Evolutionary conservation across 2,888 invertebrate species (phyloP).

Genomic region (Morinoia aosen): DNA sequence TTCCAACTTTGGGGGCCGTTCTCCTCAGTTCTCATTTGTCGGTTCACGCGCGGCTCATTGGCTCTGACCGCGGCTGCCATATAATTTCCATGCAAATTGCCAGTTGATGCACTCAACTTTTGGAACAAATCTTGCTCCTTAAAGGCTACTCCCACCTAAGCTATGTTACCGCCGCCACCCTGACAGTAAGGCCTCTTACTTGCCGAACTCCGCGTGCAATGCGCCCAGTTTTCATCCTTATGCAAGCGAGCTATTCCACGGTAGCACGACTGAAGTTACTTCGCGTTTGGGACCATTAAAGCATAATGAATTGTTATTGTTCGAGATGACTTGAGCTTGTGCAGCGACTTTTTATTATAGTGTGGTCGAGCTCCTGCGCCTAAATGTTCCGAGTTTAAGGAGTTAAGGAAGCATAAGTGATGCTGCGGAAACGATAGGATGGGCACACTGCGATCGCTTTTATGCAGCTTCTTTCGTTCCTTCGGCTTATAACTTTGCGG

Average conservation of each 20-base stretch:
- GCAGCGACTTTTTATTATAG: constrained; percentile 52
- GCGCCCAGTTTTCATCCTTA: constrained; percentile 47
- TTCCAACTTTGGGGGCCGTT: not conserved
- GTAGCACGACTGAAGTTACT: constrained; percentile 39
- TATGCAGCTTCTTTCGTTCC: constrained; percentile 1
- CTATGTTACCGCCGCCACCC: not conserved
- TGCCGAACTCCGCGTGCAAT: constrained; percentile 23
- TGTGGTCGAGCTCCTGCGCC: constrained; percentile 26
- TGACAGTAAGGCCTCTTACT: not conserved
- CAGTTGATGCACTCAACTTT: constrained; percentile 52
- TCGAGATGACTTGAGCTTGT: constrained; percentile 51
- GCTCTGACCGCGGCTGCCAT: constrained; percentile 15
- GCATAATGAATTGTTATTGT: constrained; percentile 53
- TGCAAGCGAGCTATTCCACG: constrained; percentile 39
- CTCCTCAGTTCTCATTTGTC: constrained; percentile 51
- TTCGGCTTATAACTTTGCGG: not conserved
- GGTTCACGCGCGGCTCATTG: constrained; percentile 40
- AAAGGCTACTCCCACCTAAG: constrained; percentile 44
- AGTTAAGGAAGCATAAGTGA: constrained; percentile 47
- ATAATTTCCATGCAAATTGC: constrained; percentile 53
- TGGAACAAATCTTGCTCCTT: constrained; percentile 44
- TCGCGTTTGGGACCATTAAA: constrained; percentile 51
- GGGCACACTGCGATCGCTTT: not conserved
- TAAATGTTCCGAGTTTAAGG: constrained; percentile 38
- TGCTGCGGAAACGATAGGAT: constrained; percentile 22